Conservation (phyloP, 2,113 vertebrate species). For the Lathamus discolor region DNA sequence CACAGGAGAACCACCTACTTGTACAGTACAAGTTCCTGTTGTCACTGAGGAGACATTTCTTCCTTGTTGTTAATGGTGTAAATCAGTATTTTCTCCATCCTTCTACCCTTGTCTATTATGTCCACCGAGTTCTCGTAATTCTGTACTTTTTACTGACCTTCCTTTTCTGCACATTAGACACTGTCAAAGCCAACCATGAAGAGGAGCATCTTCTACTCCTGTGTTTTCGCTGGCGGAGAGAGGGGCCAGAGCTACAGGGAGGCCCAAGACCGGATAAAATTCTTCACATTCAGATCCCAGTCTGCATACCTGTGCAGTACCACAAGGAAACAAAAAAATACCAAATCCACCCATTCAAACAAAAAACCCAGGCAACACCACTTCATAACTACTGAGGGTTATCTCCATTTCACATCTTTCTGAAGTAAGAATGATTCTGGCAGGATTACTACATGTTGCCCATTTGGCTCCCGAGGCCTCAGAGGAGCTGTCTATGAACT, state of each 20-base stretch:
- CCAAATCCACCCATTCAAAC: not conserved
- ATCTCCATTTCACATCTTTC: rapidly evolving
- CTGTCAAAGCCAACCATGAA: not conserved
- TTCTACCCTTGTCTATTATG: not conserved
- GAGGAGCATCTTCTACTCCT: not conserved
- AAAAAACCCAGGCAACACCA: not conserved
- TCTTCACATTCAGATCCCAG: not conserved
- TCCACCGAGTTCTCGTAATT: not conserved
- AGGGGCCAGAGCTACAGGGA: not conserved
- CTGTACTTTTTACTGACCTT: not conserved
- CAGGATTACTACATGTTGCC: not conserved
- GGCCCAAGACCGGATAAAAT: not conserved
- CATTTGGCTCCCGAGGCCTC: not conserved
- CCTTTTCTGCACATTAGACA: not conserved
- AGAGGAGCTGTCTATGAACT: not conserved
- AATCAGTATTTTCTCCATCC: not conserved
- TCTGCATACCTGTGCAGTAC: not conserved
- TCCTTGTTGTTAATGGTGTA: not conserved
- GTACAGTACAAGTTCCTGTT: not conserved
- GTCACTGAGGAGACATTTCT: not conserved
- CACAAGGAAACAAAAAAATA: not conserved
- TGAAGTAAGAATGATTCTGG: not conserved
- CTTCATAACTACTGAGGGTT: not conserved
- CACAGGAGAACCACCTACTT: not conserved
- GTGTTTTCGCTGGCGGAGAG: not conserved